These are phyloP conservation scores for Atta texana DNA, from an alignment of 1,140 invertebrate species.

Conservation along the genomic window DNA sequence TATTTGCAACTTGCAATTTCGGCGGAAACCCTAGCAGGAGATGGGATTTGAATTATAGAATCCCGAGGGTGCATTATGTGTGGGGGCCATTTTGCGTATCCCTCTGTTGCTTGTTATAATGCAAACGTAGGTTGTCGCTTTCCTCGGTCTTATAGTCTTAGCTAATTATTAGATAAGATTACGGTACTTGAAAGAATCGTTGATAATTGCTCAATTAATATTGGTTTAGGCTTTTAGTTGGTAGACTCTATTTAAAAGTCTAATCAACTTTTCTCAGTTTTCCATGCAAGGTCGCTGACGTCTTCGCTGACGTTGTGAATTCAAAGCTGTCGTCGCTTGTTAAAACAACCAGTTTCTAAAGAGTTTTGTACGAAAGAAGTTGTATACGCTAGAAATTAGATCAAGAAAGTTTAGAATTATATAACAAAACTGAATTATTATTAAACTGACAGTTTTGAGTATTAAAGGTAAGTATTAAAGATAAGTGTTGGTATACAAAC, in stretches of 20 bases:
- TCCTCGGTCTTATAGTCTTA: background rate
- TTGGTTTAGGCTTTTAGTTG: conserved; percentile 36
- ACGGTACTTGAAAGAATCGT: conserved; percentile 16
- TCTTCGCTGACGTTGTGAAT: conserved; percentile 12
- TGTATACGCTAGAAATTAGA: background rate
- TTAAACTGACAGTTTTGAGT: background rate
- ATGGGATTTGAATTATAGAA: background rate
- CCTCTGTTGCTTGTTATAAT: background rate
- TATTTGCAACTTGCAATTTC: conserved; percentile 14
- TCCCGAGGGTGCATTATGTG: background rate
- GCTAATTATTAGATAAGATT: conserved; percentile 17
- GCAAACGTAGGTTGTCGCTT: background rate
- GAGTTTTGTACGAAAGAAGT: conserved; percentile 4
- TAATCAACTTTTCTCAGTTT: conserved; percentile 27
- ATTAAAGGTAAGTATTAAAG: background rate
- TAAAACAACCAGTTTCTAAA: conserved; percentile 13
- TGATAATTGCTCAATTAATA: conserved; percentile 51
- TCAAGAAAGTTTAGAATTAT: background rate
- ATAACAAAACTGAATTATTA: background rate
- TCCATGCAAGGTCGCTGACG: background rate
- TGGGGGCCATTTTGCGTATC: background rate
- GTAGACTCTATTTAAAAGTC: conserved; percentile 45
- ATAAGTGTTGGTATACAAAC: background rate
- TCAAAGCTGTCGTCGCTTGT: conserved; percentile 35
- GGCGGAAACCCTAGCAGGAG: background rate